Base-by-base conservation (phyloP, 2,888 invertebrate species). In the Unio delphinus region DNA sequence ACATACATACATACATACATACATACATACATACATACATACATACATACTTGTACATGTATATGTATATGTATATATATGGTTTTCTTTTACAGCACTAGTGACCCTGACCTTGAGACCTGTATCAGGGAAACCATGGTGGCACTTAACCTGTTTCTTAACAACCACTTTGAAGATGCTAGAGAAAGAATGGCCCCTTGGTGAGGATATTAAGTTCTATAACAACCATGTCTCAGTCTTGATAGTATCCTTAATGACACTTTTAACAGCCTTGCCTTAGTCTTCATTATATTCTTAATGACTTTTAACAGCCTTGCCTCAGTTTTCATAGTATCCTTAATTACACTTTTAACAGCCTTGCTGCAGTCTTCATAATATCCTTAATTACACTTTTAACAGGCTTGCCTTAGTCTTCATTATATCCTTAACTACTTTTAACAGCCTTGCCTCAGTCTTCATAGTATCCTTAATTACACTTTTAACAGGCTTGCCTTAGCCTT, bases 71-170 rank as follows among this genome's bases (percentile, higher is more conserved):
- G 15, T 45, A 45, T 11, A 45, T 45, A 0, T 45, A 0, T 45
- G 45, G 34, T 60, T 61, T 69, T 63, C 30, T n/a, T 34, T 74
- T 76, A 18, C 70, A 81, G 79, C 26, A 64, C 70, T 11, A 55
- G 65, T 59, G 79, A 71, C 7, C 75, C 89, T 70, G 87, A 89
- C 67, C 86, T 96, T 79, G 91, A 93, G 58, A 92, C 92, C 55
- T 93, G 95, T 1, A 92, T 97, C 76, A 92, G 92, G 67, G 96
- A 97, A 84, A 94, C 95, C 20, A 94, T 94, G 86, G 90, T 92
- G 66, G 96, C 96, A 0, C 93, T 97, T n/a, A 92, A 94, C 86
- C 93, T 94, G 82, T 98, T 98, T 90, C 96, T 98, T 89, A 96
- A 96, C 90, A 98, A 98, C 89, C 94, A 95, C 87, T 95, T 97